Evolutionary conservation across 2,888 invertebrate genomes (phyloP).

Genomic region (Cetonia aurata): DNA sequence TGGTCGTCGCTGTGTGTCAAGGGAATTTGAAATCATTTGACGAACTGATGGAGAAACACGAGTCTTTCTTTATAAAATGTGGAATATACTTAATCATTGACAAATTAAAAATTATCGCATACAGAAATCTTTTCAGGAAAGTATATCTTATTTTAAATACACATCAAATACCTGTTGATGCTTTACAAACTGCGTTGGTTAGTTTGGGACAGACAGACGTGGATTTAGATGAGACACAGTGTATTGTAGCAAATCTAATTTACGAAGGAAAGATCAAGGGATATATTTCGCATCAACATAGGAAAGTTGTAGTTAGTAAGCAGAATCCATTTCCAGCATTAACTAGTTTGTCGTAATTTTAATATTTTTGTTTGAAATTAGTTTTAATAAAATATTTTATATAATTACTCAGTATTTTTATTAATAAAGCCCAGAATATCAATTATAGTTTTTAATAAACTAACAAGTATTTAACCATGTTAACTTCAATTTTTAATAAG

Average conservation of each 20-base stretch:
- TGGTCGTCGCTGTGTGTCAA: constrained; percentile 88
- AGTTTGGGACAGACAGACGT: constrained; percentile 87
- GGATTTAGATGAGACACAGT: constrained; percentile 94
- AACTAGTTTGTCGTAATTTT: constrained; percentile 71
- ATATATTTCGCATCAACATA: constrained; percentile 96
- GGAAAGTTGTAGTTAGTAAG: constrained; percentile 97
- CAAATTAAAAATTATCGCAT: constrained; percentile 94
- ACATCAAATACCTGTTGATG: constrained; percentile 90
- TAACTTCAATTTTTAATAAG: no score
- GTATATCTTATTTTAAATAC: constrained; percentile 82
- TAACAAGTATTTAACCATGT: no score
- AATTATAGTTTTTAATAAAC: no score
- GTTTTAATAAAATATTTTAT: constrained; percentile 8
- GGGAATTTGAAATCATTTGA: constrained; percentile 90
- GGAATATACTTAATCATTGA: constrained; percentile 99
- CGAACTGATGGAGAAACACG: constrained; percentile 86
- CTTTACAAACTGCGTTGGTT: constrained; percentile 85
- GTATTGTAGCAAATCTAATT: constrained; percentile 96
- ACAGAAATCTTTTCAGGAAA: constrained; percentile 95
- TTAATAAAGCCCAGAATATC: background rate
- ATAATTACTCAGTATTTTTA: background rate
- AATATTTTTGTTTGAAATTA: constrained; percentile 29
- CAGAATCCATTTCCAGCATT: constrained; percentile 94
- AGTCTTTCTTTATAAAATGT: constrained; percentile 93
- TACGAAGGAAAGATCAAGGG: constrained; percentile 98